A percentile compares a stretch with the other conserved stretches of the same genome.
These are phyloP conservation scores for Canis aureus DNA, from an alignment of 2,113 vertebrate genomes.

Conservation along the genomic window DNA sequence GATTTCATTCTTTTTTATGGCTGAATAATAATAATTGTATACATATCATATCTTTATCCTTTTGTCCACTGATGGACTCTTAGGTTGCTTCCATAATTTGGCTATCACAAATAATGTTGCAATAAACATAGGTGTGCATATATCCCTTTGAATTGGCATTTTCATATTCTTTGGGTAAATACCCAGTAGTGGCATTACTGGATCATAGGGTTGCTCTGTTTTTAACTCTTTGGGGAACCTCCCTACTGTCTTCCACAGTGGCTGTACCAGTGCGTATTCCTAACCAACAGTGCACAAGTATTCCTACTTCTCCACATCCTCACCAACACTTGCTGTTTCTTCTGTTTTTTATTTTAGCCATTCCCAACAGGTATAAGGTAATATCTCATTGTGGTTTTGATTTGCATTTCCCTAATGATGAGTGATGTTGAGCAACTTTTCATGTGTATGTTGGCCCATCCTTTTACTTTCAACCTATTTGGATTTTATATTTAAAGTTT, in stretches of 20 bases:
- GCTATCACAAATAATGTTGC: background rate
- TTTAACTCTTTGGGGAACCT: background rate
- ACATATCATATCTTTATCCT: background rate
- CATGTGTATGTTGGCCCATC: background rate
- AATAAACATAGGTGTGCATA: background rate
- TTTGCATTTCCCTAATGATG: background rate
- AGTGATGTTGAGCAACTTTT: background rate
- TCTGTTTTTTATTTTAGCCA: background rate
- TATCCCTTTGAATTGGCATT: background rate
- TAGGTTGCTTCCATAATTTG: background rate
- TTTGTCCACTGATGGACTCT: background rate
- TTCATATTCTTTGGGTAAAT: background rate
- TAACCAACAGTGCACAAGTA: background rate
- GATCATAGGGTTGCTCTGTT: background rate
- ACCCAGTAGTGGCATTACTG: background rate
- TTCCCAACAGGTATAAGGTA: background rate
- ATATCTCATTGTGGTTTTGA: background rate
- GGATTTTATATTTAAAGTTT: background rate
- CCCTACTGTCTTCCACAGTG: background rate
- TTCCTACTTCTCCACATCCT: background rate
- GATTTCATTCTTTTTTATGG: background rate
- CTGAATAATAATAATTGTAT: background rate
- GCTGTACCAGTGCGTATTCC: background rate
- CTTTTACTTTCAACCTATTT: conserved; percentile 19
- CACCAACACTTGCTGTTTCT: background rate